Evolutionary conservation across 1,140 invertebrate species (phyloP).

Genomic region (honey bee (Apis mellifera)): DNA sequence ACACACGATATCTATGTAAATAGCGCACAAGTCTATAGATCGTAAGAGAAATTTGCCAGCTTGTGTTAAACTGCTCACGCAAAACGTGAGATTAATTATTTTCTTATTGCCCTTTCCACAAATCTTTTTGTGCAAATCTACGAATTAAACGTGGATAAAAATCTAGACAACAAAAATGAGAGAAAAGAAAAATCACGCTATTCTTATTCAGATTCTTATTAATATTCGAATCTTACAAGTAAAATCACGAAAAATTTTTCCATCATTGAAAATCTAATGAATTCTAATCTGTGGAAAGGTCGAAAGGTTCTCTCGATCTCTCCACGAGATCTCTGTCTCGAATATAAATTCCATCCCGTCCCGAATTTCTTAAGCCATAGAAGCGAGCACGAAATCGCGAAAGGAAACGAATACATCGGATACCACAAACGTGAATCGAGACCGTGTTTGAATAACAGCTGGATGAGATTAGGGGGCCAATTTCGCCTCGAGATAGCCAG

Average conservation of each 20-base stretch:
- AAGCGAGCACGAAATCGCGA: not conserved
- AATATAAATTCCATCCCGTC: not conserved
- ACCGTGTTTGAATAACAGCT: conserved; percentile 51
- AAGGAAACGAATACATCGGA: conserved; percentile 12
- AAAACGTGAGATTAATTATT: not conserved
- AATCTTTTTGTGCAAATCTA: not conserved
- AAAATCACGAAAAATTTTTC: not conserved
- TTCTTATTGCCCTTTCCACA: too few relatives aligned
- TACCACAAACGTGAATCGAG: conserved; percentile 3
- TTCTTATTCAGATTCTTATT: too few relatives aligned
- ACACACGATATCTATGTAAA: too few relatives aligned
- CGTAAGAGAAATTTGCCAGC: too few relatives aligned
- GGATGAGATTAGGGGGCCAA: conserved; percentile 70
- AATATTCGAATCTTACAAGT: too few relatives aligned
- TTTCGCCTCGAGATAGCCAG: conserved; percentile 60
- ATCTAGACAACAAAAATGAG: too few relatives aligned
- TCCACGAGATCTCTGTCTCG: not conserved
- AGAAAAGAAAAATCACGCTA: too few relatives aligned
- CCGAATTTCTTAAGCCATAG: not conserved
- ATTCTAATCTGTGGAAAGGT: not conserved
- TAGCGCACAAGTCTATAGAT: too few relatives aligned
- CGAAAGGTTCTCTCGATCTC: not conserved
- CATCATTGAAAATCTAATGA: not conserved
- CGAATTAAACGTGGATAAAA: too few relatives aligned
- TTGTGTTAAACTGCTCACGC: too few relatives aligned